A percentile compares a stretch with the other conserved stretches of the same genome.
These are phyloP conservation scores for Rhizoglyphus robini DNA, from an alignment of 1,140 invertebrate genomes.

Conservation along the genomic window DNA sequence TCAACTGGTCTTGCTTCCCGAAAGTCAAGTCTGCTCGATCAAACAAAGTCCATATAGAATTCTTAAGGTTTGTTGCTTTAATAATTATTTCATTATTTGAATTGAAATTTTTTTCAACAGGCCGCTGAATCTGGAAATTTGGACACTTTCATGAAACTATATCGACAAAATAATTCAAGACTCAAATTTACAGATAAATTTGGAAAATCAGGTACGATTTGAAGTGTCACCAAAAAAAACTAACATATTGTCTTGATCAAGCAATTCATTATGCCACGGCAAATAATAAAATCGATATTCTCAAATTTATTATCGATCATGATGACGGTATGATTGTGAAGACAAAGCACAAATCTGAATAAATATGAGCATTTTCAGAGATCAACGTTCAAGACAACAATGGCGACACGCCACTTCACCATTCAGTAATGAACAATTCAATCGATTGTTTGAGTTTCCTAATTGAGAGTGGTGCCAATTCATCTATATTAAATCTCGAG, in stretches of 20 bases:
- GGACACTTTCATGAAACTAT: constrained; percentile 57
- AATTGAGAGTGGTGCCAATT: constrained; percentile 52
- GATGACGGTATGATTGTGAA: constrained; percentile 48
- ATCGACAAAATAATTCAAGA: constrained; percentile 49
- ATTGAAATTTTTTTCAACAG: constrained; percentile 35
- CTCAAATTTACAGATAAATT: constrained; percentile 51
- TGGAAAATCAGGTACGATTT: constrained; percentile 45
- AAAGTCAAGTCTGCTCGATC: constrained; percentile 43
- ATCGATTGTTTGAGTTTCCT: constrained; percentile 54
- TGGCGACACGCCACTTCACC: constrained; percentile 66
- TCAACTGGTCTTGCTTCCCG: background rate
- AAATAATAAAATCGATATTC: constrained; percentile 54
- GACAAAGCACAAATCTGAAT: too few relatives aligned
- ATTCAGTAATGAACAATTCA: constrained; percentile 57
- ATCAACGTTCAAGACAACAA: constrained; percentile 55
- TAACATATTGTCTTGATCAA: background rate
- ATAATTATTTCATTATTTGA: constrained; percentile 20
- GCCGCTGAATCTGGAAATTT: constrained; percentile 64
- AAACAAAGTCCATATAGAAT: constrained; percentile 50
- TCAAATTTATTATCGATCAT: constrained; percentile 55
- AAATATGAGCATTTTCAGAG: constrained; percentile 39
- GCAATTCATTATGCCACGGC: constrained; percentile 58
- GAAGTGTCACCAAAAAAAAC: background rate
- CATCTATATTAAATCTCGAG: constrained; percentile 54
- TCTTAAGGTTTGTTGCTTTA: constrained; percentile 41